Percentiles rank a stretch among this genome's conserved stretches.
Conservation (phyloP, 23 tunicate genomes). For the Ciona savignyi region DNA sequence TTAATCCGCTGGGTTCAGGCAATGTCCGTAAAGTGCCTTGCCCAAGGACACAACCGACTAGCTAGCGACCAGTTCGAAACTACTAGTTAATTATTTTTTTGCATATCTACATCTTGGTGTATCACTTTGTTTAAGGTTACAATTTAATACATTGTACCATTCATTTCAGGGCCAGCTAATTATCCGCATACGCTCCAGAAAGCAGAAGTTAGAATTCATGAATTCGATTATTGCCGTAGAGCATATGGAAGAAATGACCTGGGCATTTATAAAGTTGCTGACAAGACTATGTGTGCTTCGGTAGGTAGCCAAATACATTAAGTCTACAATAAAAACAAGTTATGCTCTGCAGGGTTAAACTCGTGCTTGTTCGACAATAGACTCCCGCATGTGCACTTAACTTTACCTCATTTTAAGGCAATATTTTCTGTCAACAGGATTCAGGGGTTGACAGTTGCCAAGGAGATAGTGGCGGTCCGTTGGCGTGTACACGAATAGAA, state of each 20-base stretch:
- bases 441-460: constrained; percentile 61
- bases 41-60: no score
- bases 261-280: neutral
- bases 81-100: no score
- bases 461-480: constrained; percentile 92
- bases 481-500: constrained; percentile 26
- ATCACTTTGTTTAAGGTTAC: no score
- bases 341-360: no score
- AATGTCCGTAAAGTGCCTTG: no score
- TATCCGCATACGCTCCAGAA: constrained; percentile 2
- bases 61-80: no score
- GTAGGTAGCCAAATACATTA: neutral
- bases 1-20: no score
- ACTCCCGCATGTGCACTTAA: no score
- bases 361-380: no score
- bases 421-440: constrained; percentile 13
- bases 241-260: constrained; percentile 9
- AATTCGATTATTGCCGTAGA: neutral
- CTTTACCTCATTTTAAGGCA: neutral
- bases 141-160: no score
- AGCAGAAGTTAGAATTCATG: constrained; percentile 18
- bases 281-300: neutral
- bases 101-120: no score
- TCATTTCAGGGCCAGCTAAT: neutral
- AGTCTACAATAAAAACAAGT: no score